These are phyloP conservation scores for Macropis europaea DNA, from an alignment of 2,888 invertebrate genomes.

Conservation along the genomic window DNA sequence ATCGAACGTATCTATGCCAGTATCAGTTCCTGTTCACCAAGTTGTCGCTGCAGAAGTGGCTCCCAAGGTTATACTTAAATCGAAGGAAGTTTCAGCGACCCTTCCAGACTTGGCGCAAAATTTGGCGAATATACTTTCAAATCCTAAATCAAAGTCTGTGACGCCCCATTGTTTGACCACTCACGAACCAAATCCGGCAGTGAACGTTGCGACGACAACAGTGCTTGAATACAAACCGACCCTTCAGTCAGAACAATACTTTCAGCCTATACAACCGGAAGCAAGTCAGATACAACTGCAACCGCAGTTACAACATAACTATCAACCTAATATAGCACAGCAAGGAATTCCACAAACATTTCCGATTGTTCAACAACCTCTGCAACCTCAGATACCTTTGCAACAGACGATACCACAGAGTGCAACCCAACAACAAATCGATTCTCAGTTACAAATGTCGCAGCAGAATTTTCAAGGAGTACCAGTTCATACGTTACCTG, in stretches of 20 bases:
- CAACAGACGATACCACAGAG: constrained; percentile 52
- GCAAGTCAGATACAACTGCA: constrained; percentile 61
- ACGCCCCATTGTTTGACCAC: constrained; percentile 67
- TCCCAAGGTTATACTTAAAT: constrained; percentile 66
- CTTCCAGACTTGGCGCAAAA: constrained; percentile 78
- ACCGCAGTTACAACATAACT: constrained; percentile 61
- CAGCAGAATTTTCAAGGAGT: constrained; percentile 52
- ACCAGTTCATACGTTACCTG: constrained; percentile 28
- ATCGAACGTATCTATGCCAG: constrained; percentile 38
- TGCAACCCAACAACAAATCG: constrained; percentile 46
- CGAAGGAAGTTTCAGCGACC: constrained; percentile 77
- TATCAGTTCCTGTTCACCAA: constrained; percentile 56
- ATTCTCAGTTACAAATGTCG: constrained; percentile 51
- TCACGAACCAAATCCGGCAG: constrained; percentile 61
- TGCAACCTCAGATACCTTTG: constrained; percentile 49
- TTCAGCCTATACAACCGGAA: constrained; percentile 76
- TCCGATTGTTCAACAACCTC: constrained; percentile 51
- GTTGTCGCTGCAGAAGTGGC: constrained; percentile 41
- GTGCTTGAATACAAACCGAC: constrained; percentile 53
- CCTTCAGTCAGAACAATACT: constrained; percentile 74
- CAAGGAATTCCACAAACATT: constrained; percentile 61
- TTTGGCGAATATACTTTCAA: constrained; percentile 77
- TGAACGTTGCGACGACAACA: constrained; percentile 36
- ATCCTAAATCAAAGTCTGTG: constrained; percentile 75
- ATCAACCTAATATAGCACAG: constrained; percentile 53